Base-by-base conservation (phyloP, 1,140 invertebrate genomes). In the Heliconius eleuchia region DNA sequence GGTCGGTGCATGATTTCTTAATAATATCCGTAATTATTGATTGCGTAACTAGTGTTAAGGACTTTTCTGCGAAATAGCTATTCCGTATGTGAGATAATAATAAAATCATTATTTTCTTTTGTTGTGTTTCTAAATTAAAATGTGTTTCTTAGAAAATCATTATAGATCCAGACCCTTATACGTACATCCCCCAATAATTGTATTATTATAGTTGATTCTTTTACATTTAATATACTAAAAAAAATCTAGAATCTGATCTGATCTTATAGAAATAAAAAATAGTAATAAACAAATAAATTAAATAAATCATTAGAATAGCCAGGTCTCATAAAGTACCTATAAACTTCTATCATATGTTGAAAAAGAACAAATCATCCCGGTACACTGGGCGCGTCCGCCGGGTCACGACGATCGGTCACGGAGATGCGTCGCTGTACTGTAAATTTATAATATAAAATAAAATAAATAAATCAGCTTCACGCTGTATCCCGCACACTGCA, bases 1-100 rank as follows among this genome's bases (percentile, higher is more conserved):
- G 30, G 79, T 57, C 55, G 55, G 71, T 77, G 60, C 34, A 34
- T 34, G 34, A 81, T 81, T 81, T 81, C 80, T 78, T 81, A 81
- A 81, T 81, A 81, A 81, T 73, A 78, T 73, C 52, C n/a, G 73
- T 66, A 81, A 81, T 81, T 81, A 81, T 78, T 42, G 76, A 81
- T 81, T 81, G 75, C 39, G 42, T 81, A 81, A 81, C 50, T 76
- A 77, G 57, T 55, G 70, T 55, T 74, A 74, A 71, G 77, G 74
- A 70, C 66, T 76, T 66, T 80, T 77, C 79, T 80, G 75, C 46
- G 75, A 80, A 80, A 73, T 71, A 74, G 39, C 46, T 52, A 71
- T 80, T 73, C 16, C 16, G 76, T 60, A 52, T 73, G 34, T 73
- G 55, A 60, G 34, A 42, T 74, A 57, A 77, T 80, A 80, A 77